A percentile compares a stretch with the other conserved stretches of the same genome.
phyloP scores from a whole-genome alignment of 2,113 vertebrate genomes.

The Barbus barbus region DNA sequence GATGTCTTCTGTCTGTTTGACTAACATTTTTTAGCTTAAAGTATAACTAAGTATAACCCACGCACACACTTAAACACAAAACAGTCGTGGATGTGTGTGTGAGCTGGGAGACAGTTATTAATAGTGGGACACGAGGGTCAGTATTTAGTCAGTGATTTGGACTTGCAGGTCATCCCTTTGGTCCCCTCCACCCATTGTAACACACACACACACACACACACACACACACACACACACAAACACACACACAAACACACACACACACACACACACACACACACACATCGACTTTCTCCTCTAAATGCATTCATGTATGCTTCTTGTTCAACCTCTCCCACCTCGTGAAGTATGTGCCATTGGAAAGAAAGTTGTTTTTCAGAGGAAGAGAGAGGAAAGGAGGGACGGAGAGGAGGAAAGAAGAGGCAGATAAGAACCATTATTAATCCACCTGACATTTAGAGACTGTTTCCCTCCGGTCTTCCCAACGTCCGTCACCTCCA shows the following conservation, averaged over 20 bases:
- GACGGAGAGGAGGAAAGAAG: slow-evolving; percentile 34
- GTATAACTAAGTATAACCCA: slow-evolving; percentile 25
- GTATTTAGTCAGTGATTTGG: slow-evolving; percentile 35
- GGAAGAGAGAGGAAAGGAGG: slow-evolving; percentile 36
- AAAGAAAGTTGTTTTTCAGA: slow-evolving; percentile 58
- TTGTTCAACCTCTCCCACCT: slow-evolving; percentile 49
- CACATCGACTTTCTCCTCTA: slow-evolving; percentile 11
- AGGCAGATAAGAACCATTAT: slow-evolving; percentile 41
- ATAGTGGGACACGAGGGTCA: slow-evolving; percentile 66
- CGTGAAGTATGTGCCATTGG: slow-evolving; percentile 48
- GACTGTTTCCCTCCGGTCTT: neutral
- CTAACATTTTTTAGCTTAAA: neutral
- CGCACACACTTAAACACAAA: slow-evolving; percentile 44
- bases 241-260: neutral
- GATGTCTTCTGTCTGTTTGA: neutral
- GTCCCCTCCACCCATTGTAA: slow-evolving; percentile 15
- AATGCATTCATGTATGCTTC: slow-evolving; percentile 48
- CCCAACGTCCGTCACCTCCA: slow-evolving; percentile 38
- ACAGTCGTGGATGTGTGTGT: slow-evolving; percentile 47
- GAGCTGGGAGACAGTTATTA: slow-evolving; percentile 45
- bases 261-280: neutral
- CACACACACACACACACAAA: neutral
- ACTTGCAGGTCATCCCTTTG: slow-evolving; percentile 17
- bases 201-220: slow-evolving; percentile 11
- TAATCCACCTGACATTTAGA: slow-evolving; percentile 53